Evolutionary conservation across 2,113 vertebrate species (phyloP), one percentile per base, ranked within the genome.

Genomic region (Aphelocoma coerulescens): DNA sequence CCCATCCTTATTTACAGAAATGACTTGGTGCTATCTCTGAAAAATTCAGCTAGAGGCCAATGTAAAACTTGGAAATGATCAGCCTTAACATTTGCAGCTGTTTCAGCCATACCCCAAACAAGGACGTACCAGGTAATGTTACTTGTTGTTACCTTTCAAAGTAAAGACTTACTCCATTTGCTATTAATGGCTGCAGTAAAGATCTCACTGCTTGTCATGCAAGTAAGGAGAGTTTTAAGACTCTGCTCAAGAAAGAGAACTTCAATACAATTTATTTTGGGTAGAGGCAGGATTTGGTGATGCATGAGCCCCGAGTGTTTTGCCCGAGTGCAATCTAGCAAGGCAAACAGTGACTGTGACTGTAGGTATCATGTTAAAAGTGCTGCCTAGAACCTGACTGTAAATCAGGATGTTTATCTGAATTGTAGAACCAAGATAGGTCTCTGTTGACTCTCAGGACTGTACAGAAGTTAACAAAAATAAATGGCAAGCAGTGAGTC

Each of bases 91-190:
- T 14, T 2, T 59, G 61, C 46, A 75, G 49, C 65, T 65, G n/a
- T 67, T 77, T 39, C 57, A 78, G 74, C 55, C 39, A 18, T 65
- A 17, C 12, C 16, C 74, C 54, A 51, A 85, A 43, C 26, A 46
- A 44, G 43, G 54, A n/a, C 0, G 3, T 57, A 27, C 32, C 23
- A 69, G 77, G 66, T 68, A 49, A 49, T 0, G 0, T 58, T 58
- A n/a, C 30, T 12, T 55, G 3, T 76, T n/a, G 15, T 44, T 76
- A 75, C 32, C 35, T 79, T 81, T 76, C 35, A 49, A 33, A 23
- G 58, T 5, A 58, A 82, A 61, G 27, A 28, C 26, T 79, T 23
- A 10, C 17, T 63, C 49, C 5, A 5, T 43, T 90, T 79, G 28
- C 26, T 73, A 1, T 41, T 41, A 13, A 35, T 26, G 28, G 48